Conservation (phyloP, 2,888 invertebrate genomes). For the Polylopha cassiicola region DNA sequence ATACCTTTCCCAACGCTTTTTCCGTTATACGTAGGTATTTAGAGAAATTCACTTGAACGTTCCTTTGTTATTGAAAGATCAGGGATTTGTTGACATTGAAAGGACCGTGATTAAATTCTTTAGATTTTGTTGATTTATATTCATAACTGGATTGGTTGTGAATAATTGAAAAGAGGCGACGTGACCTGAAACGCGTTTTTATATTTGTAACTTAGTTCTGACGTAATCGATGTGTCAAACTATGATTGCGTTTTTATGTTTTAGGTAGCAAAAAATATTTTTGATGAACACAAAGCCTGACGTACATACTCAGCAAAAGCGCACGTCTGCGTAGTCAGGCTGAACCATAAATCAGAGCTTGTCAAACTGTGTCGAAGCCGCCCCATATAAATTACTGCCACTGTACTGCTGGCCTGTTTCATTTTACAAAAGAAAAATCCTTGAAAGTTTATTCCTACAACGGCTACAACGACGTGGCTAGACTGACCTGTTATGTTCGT, state of each 20-base stretch:
- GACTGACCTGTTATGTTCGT: neutral
- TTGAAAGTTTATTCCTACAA: conserved; percentile 11
- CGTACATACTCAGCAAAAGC: conserved; percentile 11
- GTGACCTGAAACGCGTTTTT: neutral
- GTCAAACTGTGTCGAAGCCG: conserved; percentile 54
- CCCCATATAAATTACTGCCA: conserved; percentile 55
- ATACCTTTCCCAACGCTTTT: conserved; percentile 40
- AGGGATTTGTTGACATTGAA: conserved; percentile 30
- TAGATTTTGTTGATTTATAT: too few relatives aligned
- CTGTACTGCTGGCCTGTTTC: conserved; percentile 37
- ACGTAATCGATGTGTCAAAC: neutral
- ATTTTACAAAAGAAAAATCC: conserved; percentile 23
- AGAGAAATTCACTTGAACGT: conserved; percentile 31
- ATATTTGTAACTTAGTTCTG: neutral
- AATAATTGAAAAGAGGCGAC: too few relatives aligned
- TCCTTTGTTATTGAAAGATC: conserved; percentile 30
- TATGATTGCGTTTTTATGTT: conserved; percentile 1
- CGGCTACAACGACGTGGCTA: conserved; percentile 5
- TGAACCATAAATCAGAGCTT: conserved; percentile 56
- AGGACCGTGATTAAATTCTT: conserved; percentile 19
- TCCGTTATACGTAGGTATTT: conserved; percentile 34
- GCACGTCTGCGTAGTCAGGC: conserved; percentile 14
- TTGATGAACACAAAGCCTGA: conserved; percentile 18
- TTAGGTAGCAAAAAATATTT: conserved; percentile 8
- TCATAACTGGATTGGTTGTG: too few relatives aligned